These are phyloP conservation scores for Stigmatopora argus DNA, from an alignment of 2,113 vertebrate species.

Conservation along the genomic window DNA sequence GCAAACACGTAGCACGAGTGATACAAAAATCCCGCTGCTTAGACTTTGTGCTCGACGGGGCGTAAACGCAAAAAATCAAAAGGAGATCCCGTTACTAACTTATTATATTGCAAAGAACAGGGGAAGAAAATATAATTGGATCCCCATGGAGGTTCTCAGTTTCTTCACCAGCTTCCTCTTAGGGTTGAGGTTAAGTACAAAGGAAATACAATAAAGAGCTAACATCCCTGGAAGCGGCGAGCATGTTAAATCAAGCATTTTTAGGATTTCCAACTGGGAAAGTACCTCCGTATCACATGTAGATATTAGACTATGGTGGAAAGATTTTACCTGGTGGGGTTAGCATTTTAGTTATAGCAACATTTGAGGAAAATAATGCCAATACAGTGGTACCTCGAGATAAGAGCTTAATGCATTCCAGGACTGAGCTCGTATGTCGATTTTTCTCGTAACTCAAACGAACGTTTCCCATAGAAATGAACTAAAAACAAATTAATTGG, in stretches of 20 bases:
- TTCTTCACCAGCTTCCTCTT: slow-evolving; percentile 36
- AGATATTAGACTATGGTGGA: slow-evolving; percentile 31
- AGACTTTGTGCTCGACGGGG: slow-evolving; percentile 4
- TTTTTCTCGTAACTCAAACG: no score
- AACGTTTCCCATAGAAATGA: no score
- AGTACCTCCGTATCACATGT: slow-evolving; percentile 2
- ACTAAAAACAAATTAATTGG: no score
- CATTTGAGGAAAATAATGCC: neutral
- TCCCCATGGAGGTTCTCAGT: slow-evolving; percentile 36
- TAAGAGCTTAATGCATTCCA: no score
- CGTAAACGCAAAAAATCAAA: slow-evolving; percentile 14
- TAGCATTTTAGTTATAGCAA: neutral
- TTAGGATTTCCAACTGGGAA: slow-evolving; percentile 23
- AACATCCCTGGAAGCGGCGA: slow-evolving; percentile 36
- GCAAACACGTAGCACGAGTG: neutral
- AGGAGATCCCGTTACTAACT: slow-evolving; percentile 31
- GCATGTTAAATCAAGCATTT: slow-evolving; percentile 35
- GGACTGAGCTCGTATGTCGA: no score
- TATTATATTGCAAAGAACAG: slow-evolving; percentile 35
- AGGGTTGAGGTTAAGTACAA: slow-evolving; percentile 51
- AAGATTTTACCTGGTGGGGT: slow-evolving; percentile 16
- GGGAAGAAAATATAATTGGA: slow-evolving; percentile 39
- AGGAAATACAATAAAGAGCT: slow-evolving; percentile 53
- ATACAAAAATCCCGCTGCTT: slow-evolving; percentile 10
- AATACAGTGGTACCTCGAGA: neutral